A percentile compares a stretch with the other conserved stretches of the same genome.
Conservation (phyloP, 2,797 vertebrate species). For the Ispidina picta region DNA sequence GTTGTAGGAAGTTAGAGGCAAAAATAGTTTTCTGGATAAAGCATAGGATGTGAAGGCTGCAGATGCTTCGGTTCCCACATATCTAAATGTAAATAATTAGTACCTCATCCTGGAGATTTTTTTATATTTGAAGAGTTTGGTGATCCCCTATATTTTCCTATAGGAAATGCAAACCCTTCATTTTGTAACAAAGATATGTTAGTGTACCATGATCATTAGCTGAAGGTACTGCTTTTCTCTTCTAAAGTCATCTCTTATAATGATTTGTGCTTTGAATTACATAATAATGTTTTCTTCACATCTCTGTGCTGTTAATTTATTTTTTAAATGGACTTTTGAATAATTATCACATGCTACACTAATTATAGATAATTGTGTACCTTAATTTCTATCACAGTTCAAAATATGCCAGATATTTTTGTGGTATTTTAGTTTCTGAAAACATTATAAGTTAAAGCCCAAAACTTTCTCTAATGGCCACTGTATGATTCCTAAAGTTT, state of each 20-base stretch:
- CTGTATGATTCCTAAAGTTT: neutral
- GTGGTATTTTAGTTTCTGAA: neutral
- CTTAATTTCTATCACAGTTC: neutral
- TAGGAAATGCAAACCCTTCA: neutral
- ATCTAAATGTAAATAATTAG: neutral
- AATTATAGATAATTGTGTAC: neutral
- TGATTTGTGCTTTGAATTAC: neutral
- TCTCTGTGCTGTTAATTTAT: neutral
- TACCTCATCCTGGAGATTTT: neutral
- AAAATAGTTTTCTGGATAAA: neutral
- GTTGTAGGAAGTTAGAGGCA: neutral
- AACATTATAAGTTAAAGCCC: neutral
- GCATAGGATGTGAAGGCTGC: neutral
- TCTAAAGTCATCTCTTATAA: neutral
- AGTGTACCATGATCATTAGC: neutral
- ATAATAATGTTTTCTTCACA: neutral
- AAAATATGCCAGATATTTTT: neutral
- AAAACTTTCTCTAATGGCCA: neutral
- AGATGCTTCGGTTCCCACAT: neutral
- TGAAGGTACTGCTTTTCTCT: neutral
- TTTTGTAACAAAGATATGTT: neutral
- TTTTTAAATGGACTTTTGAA: neutral
- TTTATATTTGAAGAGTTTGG: neutral
- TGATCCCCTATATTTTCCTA: too few species aligned
- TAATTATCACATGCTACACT: neutral